These are phyloP conservation scores for Colletes latitarsis DNA, from an alignment of 1,140 invertebrate genomes.

Conservation along the genomic window DNA sequence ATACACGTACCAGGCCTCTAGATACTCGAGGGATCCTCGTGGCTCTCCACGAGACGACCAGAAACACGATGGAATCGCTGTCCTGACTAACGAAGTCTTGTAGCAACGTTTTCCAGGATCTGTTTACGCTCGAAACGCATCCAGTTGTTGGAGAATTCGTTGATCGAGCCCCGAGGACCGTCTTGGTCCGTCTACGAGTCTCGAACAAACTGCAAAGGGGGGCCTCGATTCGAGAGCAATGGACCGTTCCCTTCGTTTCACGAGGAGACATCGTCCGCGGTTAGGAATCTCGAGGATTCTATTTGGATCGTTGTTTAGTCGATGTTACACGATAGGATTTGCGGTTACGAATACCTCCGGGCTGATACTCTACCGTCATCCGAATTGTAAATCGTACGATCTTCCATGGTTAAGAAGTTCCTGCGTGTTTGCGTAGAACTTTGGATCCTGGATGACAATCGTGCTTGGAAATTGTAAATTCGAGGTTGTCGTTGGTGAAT, in stretches of 20 bases:
- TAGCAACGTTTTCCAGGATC: not conserved
- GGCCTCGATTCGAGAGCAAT: conserved; percentile 18
- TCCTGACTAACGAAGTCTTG: conserved; percentile 3
- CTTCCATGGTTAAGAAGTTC: not conserved
- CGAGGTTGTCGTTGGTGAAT: not conserved
- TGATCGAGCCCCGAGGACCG: not conserved
- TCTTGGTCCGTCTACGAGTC: not conserved
- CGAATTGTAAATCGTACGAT: conserved; percentile 20
- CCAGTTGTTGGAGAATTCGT: conserved; percentile 1
- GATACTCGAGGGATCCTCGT: conserved; percentile 11
- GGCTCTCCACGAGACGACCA: conserved; percentile 4
- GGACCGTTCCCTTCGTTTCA: conserved; percentile 24
- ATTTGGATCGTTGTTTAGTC: not conserved
- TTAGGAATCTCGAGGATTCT: not conserved
- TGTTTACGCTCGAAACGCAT: conserved; percentile 30
- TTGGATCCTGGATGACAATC: not conserved
- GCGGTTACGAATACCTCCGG: not conserved
- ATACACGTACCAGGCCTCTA: not conserved
- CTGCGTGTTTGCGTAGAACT: conserved; percentile 19
- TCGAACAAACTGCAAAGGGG: not conserved
- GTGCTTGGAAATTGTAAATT: not conserved
- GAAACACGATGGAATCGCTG: not conserved
- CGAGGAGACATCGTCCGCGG: not conserved
- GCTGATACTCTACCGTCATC: conserved; percentile 4
- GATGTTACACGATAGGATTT: not conserved